Base-by-base conservation (phyloP, 2,888 invertebrate genomes). In the Cryptosula pallasiana region DNA sequence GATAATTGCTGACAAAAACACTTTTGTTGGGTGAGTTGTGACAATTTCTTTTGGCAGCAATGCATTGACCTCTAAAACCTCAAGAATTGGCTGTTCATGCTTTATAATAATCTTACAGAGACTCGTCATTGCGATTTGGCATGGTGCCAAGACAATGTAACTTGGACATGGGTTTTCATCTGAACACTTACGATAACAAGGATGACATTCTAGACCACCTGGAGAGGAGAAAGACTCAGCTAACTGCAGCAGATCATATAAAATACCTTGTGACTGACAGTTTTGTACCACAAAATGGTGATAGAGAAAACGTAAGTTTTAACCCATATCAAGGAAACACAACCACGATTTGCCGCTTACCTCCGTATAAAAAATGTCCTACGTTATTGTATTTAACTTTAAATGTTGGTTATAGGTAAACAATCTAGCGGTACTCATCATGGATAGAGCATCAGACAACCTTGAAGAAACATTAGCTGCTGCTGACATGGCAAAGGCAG, bases 1-100 rank as follows among this genome's bases (percentile, higher is more conserved):
- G 32, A 63, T 63, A 27, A 63, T 63, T 29, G 20, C 63, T 32
- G 63, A 63, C 32, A 63, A 63, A 32, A 63, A 63, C 32, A 63
- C 63, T 13, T 63, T 32, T 63, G 63, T 63, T 27, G 63, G 63
- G 63, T 63, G n/a, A 63, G 63, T 63, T 13, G n/a, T 57, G 3
- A 57, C n/a, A 23, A 57, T 23, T 25, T 5, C 5, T 5, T n/a
- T 57, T 5, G 25, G 3, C n/a, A n/a, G n/a, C n/a, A n/a, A n/a
- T n/a, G n/a, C n/a, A n/a, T n/a, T n/a, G n/a, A n/a, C n/a, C n/a
- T n/a, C n/a, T n/a, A n/a, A n/a, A n/a, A n/a, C n/a, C n/a, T n/a
- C 20, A 57, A 23, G 25, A 5, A 23, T 57, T 57, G 57, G 57
- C 57, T 16, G 25, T 57, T 57, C 25, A 23, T 57, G 5, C 57